Evolutionary conservation across 2,113 vertebrate species (phyloP).

Genomic region (Lamprotornis superbus): DNA sequence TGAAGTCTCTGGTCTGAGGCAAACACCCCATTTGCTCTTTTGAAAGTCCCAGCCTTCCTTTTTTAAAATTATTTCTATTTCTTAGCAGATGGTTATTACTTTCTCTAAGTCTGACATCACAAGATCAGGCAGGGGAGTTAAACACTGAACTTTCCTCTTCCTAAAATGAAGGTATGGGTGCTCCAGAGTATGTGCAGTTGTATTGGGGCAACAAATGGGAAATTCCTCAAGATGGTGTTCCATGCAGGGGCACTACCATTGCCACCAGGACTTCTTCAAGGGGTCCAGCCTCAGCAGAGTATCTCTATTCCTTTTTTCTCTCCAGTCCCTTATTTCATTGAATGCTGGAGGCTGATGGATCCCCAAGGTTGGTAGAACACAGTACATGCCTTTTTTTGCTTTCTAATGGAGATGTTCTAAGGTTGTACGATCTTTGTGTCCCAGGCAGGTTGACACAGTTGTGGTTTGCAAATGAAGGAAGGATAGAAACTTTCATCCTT

Average conservation of each 20-base stretch:
- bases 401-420: neutral
- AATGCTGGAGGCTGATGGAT: neutral
- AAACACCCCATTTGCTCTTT: neutral
- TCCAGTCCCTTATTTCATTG: neutral
- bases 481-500: neutral
- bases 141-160: neutral
- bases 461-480: neutral
- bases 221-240: neutral
- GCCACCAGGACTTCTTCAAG: neutral
- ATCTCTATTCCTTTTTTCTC: neutral
- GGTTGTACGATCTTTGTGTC: neutral
- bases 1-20: neutral
- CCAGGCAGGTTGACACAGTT: neutral
- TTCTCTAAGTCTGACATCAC: neutral
- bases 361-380: neutral
- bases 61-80: neutral
- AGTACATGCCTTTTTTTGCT: neutral
- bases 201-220: neutral
- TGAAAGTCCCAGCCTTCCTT: neutral
- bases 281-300: fast-evolving
- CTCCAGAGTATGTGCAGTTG: neutral
- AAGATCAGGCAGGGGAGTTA: neutral
- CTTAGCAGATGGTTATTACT: neutral
- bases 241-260: neutral
- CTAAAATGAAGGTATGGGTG: neutral